Base-by-base conservation (phyloP, 2,797 vertebrate species). In the Cygnus olor region DNA sequence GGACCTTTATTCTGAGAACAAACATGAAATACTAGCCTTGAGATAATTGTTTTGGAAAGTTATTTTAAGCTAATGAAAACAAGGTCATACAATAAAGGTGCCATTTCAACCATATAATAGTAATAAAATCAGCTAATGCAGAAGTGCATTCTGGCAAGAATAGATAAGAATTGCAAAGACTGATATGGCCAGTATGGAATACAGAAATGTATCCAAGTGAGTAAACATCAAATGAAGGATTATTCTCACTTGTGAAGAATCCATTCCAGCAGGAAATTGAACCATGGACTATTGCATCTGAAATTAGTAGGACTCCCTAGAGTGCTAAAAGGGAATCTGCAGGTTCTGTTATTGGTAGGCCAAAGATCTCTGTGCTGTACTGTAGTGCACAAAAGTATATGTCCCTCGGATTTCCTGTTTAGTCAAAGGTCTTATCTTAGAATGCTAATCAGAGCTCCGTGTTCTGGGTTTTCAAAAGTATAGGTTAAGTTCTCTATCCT, bases 251-350 rank as follows among this genome's bases (percentile, higher is more conserved):
- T 96, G 89, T 93, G 96, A 96, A 95, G 96, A 97, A 96, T 88
- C 88, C 89, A 96, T 96, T 98, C 90, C 93, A 96, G 92, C 90
- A 98, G 95, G 95, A 97, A 98, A 97, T 77, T 97, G 96, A 96
- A 95, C 77, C 64, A 34, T 84, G 95, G 85, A 30, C 84, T 94
- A 54, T 40, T 86, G 93, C 95, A 91, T 97, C 82, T 89, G 61
- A 89, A 95, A 96, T 94, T 80, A 0, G 21, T 70, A 69, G 76
- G 89, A 34, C 92, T 96, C 94, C 93, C 93, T 92, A 95, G 92
- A 84, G 97, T 89, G 30, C 72, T 68, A 25, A 84, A 74, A 88
- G 38, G 66, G 65, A 88, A 63, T 85, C 49, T 68, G 34, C 34
- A 77, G 25, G 22, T 63, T 61, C 36, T 84, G 47, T 58, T 42